Conservation (phyloP, 1,140 invertebrate genomes). For the Octopus bimaculoides region DNA sequence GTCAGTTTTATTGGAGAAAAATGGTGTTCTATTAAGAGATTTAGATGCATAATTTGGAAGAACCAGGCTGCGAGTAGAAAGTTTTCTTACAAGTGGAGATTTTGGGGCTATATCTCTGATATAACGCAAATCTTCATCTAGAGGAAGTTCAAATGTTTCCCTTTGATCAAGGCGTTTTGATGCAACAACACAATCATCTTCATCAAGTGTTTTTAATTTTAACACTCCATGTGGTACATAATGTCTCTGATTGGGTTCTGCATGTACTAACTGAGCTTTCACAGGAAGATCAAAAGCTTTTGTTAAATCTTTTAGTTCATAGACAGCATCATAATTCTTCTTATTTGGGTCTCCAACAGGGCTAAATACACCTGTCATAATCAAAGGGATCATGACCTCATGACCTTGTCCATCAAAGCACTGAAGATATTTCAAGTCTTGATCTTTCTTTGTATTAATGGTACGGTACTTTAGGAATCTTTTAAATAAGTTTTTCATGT, state of each 20-base stretch:
- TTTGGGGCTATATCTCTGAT: slow-evolving; percentile 34
- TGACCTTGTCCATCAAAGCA: slow-evolving; percentile 39
- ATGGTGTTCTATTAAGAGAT: neutral
- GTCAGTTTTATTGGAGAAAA: slow-evolving; percentile 9
- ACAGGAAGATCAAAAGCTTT: slow-evolving; percentile 46
- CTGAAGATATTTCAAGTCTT: slow-evolving; percentile 49
- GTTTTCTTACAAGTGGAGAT: neutral
- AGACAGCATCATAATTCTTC: slow-evolving; percentile 48
- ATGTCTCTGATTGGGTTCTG: slow-evolving; percentile 20
- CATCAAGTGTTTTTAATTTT: slow-evolving; percentile 33
- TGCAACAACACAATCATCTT: slow-evolving; percentile 36
- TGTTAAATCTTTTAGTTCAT: slow-evolving; percentile 48
- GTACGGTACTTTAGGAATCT: slow-evolving; percentile 39
- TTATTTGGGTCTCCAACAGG: slow-evolving; percentile 41
- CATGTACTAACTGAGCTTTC: slow-evolving; percentile 43
- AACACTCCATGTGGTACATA: slow-evolving; percentile 35
- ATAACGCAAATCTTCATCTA: slow-evolving; percentile 35
- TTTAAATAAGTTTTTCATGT: slow-evolving; percentile 38
- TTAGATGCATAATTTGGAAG: slow-evolving; percentile 5
- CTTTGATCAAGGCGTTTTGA: slow-evolving; percentile 25
- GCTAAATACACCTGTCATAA: slow-evolving; percentile 51
- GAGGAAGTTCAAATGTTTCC: slow-evolving; percentile 37
- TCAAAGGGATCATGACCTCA: slow-evolving; percentile 50
- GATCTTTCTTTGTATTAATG: slow-evolving; percentile 26
- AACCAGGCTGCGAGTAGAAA: neutral